Evolutionary conservation across 2,888 invertebrate species (phyloP).

Genomic region (Eumerus sabulonum): DNA sequence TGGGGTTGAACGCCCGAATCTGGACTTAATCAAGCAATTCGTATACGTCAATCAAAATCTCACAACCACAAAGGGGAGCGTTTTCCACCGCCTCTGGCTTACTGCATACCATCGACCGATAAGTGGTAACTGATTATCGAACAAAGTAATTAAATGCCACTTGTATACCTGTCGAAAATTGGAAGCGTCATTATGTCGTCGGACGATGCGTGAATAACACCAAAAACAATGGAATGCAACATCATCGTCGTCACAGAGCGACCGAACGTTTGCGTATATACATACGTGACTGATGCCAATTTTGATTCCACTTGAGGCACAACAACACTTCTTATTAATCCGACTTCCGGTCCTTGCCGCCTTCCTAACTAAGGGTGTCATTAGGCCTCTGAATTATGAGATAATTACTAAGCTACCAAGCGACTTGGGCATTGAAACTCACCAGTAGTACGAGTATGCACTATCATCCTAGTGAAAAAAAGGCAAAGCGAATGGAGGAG

Average conservation of each 20-base stretch:
- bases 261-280: neutral
- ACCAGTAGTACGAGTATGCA: constrained; percentile 6
- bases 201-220: constrained; percentile 2
- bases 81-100: neutral
- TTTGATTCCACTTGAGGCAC: constrained; percentile 41
- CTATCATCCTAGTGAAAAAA: neutral
- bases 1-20: neutral
- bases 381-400: constrained; percentile 58
- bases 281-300: constrained; percentile 59
- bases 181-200: constrained; percentile 21
- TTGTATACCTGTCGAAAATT: neutral
- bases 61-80: neutral
- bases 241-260: constrained; percentile 24
- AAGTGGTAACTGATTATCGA: constrained; percentile 12
- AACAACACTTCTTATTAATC: constrained; percentile 33
- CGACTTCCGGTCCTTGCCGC: constrained; percentile 53
- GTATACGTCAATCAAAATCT: constrained; percentile 19
- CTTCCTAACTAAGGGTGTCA: constrained; percentile 38
- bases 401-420: constrained; percentile 52
- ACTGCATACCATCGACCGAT: neutral
- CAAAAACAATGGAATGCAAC: constrained; percentile 21
- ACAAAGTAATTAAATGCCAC: constrained; percentile 42
- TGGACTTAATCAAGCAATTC: constrained; percentile 17
- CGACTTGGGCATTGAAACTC: constrained; percentile 28
- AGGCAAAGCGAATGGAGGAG: neutral